phyloP scores from a whole-genome alignment of 2,113 vertebrate genomes.

The Malurus elegans region DNA sequence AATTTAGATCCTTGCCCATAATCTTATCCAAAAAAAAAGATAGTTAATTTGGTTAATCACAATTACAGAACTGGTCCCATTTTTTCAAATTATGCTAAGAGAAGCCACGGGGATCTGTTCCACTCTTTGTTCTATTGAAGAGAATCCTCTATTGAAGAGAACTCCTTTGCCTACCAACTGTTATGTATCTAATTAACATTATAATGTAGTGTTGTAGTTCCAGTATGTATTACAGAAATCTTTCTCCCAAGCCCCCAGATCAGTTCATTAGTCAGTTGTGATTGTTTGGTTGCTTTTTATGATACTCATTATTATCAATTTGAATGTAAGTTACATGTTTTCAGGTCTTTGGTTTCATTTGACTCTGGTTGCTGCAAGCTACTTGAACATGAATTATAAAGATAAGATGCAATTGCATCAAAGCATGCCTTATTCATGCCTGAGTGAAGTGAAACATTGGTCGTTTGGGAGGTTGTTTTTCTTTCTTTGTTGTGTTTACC shows the following conservation, averaged over 20 bases:
- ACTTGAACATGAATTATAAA: neutral
- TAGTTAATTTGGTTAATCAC: neutral
- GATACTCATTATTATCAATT: neutral
- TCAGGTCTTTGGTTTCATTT: neutral
- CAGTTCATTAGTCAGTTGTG: neutral
- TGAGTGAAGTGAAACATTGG: neutral
- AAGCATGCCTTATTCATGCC: neutral
- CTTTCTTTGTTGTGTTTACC: neutral
- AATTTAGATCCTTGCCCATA: neutral
- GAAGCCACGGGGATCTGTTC: neutral
- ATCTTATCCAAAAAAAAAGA: neutral
- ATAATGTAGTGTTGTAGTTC: neutral
- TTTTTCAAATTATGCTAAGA: neutral
- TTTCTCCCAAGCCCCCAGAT: neutral
- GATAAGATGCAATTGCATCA: neutral
- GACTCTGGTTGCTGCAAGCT: neutral
- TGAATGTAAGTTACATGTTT: neutral
- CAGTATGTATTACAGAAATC: neutral
- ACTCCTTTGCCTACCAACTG: neutral
- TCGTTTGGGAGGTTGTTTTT: neutral
- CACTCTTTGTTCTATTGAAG: neutral
- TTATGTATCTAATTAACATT: conserved; percentile 20
- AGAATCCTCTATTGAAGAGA: neutral
- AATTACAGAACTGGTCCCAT: neutral
- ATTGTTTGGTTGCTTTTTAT: neutral